phyloP scores from a whole-genome alignment of 2,113 vertebrate species.

The Cochlearius cochlearius region DNA sequence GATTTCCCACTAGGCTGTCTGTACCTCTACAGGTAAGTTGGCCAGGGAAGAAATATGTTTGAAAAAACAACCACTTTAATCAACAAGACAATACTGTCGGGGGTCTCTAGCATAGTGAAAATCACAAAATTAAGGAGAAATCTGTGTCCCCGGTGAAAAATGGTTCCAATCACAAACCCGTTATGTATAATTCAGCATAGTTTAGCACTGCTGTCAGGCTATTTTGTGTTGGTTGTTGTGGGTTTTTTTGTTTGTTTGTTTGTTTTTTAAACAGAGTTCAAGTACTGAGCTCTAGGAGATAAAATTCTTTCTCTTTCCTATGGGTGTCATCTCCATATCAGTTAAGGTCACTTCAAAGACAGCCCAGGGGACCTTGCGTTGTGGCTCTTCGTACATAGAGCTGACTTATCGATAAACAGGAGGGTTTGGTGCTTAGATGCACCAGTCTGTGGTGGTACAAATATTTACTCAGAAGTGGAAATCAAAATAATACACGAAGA shows the following conservation, averaged over 20 bases:
- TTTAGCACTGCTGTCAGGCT: conserved; percentile 27
- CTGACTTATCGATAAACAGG: conserved; percentile 24
- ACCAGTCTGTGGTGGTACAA: not conserved
- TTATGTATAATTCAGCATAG: conserved; percentile 8
- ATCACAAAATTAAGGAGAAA: not conserved
- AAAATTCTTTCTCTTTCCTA: conserved; percentile 6
- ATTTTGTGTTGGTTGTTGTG: not conserved
- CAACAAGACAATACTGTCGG: not conserved
- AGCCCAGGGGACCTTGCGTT: not conserved
- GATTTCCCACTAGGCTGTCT: not conserved
- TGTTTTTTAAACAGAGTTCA: not conserved
- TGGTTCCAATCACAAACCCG: conserved; percentile 19
- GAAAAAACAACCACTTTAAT: not conserved
- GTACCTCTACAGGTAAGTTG: not conserved
- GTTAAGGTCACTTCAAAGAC: conserved; percentile 19
- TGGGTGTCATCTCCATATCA: not conserved
- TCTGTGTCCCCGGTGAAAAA: not conserved
- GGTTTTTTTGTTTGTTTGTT: not conserved
- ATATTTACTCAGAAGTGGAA: conserved; percentile 62
- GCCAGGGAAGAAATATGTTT: not conserved
- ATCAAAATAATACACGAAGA: conserved; percentile 34
- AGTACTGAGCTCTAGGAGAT: conserved; percentile 28
- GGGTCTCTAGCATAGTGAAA: not conserved
- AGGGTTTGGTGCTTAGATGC: not conserved
- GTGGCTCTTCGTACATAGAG: not conserved